These are phyloP conservation scores for Ctenopoma multispine DNA, from an alignment of 2,797 vertebrate species.

Conservation along the genomic window DNA sequence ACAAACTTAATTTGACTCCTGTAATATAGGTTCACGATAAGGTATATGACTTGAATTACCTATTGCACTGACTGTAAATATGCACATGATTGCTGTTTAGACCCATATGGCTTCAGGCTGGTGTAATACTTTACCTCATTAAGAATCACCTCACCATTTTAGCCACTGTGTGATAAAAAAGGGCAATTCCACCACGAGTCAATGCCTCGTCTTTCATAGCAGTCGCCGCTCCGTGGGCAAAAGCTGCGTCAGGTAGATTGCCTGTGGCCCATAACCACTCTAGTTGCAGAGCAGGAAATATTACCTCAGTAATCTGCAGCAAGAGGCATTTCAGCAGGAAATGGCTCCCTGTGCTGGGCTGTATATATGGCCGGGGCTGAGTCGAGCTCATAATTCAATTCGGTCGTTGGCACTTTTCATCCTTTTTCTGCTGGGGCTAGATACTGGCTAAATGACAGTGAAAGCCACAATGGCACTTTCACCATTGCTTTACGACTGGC, in stretches of 20 bases:
- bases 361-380: constrained; percentile 68
- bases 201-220: constrained; percentile 54
- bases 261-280: constrained; percentile 66
- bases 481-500: constrained; percentile 67
- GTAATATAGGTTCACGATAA: constrained; percentile 50
- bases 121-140: constrained; percentile 63
- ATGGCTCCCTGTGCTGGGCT: constrained; percentile 66
- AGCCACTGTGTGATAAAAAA: constrained; percentile 60
- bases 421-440: constrained; percentile 58
- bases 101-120: constrained; percentile 28
- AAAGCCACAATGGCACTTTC: constrained; percentile 68
- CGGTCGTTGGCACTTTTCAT: constrained; percentile 67
- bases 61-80: constrained; percentile 44
- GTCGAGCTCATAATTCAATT: constrained; percentile 69
- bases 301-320: constrained; percentile 74
- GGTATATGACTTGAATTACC: constrained; percentile 32
- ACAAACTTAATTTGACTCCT: constrained; percentile 51
- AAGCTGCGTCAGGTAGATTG: constrained; percentile 68
- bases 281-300: constrained; percentile 72
- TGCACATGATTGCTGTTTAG: constrained; percentile 34
- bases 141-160: constrained; percentile 60
- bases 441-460: constrained; percentile 70
- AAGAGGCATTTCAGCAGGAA: constrained; percentile 75
- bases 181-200: constrained; percentile 50
- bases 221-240: constrained; percentile 31